phyloP scores from a whole-genome alignment of 2,113 vertebrate genomes.

The Natator depressus region DNA sequence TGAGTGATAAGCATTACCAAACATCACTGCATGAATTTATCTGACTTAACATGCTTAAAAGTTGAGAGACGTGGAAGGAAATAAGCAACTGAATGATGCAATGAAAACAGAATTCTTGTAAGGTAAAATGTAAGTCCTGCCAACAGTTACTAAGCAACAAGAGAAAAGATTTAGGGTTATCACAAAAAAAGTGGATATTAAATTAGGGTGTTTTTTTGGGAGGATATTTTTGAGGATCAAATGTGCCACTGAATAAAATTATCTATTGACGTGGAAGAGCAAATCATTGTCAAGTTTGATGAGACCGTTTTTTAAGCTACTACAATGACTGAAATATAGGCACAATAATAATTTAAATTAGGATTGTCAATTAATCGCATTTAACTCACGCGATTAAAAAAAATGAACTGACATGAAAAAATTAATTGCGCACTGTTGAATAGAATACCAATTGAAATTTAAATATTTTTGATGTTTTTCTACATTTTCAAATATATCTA shows the following conservation, averaged over 20 bases:
- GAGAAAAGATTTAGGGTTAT: neutral
- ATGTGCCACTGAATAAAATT: neutral
- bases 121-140: neutral
- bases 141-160: neutral
- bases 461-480: too few species aligned
- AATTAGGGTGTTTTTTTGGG: neutral
- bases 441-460: too few species aligned
- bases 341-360: neutral
- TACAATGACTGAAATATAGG: neutral
- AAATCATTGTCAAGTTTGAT: neutral
- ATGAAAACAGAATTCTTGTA: neutral
- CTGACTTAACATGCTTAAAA: neutral
- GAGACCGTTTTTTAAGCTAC: neutral
- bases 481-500: too few species aligned
- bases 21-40: neutral
- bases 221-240: neutral
- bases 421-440: too few species aligned
- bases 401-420: too few species aligned
- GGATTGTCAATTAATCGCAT: too few species aligned
- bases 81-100: neutral
- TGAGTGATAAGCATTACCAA: neutral
- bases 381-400: too few species aligned
- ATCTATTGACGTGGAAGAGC: neutral
- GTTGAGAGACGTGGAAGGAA: neutral
- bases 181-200: neutral